phyloP scores from a whole-genome alignment of 2,113 vertebrate genomes.

The Cavia porcellus region DNA sequence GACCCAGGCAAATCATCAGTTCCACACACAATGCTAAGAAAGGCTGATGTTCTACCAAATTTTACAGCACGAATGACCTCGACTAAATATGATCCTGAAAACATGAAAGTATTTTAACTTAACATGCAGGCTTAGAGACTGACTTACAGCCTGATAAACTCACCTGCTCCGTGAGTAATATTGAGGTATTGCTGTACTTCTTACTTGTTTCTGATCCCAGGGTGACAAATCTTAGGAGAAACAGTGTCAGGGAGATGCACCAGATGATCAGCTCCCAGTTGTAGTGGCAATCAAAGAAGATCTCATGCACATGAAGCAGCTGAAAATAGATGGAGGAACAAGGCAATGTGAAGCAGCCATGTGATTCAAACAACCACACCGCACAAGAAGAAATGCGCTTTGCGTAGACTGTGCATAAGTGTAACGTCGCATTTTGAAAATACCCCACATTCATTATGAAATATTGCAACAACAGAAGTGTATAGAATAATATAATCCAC shows the following conservation, averaged over 20 bases:
- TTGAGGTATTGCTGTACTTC: conserved; percentile 99
- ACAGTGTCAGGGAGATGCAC: conserved; percentile 97
- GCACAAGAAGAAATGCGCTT: conserved; percentile 23
- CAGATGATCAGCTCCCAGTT: conserved; percentile 99
- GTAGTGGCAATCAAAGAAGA: conserved; percentile 98
- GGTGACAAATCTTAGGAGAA: conserved; percentile 97
- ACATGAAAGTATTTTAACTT: conserved; percentile 25
- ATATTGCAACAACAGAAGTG: conserved; percentile 3
- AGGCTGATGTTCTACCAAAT: background rate
- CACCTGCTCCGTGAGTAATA: conserved; percentile 99
- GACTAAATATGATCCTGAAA: background rate
- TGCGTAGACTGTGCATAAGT: background rate
- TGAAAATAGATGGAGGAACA: conserved; percentile 77
- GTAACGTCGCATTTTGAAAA: background rate
- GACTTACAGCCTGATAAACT: conserved; percentile 63
- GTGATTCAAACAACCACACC: background rate
- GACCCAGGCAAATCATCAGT: background rate
- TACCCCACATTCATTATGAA: background rate
- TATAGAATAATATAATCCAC: background rate
- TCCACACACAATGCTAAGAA: background rate
- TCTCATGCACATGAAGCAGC: conserved; percentile 96
- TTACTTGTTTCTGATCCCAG: conserved; percentile 99
- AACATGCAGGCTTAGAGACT: background rate
- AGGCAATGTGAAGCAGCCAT: conserved; percentile 1
- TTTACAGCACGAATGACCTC: background rate